These are phyloP conservation scores for Bombus confusus DNA, from an alignment of 1,140 invertebrate species.

Conservation along the genomic window DNA sequence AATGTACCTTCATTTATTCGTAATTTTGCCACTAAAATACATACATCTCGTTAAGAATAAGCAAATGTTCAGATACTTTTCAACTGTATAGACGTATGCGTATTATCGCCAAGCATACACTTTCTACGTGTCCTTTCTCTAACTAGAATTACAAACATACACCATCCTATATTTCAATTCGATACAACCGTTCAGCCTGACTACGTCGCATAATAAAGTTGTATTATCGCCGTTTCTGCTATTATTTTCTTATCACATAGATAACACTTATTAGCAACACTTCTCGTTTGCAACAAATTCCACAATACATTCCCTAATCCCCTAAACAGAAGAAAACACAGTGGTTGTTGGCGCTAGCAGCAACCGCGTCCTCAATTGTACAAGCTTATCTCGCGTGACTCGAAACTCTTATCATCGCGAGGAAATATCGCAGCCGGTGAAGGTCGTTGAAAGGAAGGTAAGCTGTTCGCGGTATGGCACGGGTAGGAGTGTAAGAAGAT, in stretches of 20 bases:
- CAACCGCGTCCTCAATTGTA: not conserved
- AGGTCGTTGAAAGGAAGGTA: conserved; percentile 51
- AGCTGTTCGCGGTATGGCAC: conserved; percentile 38
- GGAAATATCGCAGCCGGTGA: conserved; percentile 22
- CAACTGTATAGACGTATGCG: too few species aligned
- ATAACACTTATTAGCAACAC: not conserved
- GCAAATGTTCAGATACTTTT: too few species aligned
- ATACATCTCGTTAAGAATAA: too few species aligned
- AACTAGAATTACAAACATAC: not conserved
- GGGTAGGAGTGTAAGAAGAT: conserved; percentile 13
- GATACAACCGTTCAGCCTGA: not conserved
- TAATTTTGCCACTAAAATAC: too few species aligned
- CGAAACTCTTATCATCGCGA: conserved; percentile 13
- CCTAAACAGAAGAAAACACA: not conserved
- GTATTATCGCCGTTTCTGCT: not conserved
- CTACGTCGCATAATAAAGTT: not conserved
- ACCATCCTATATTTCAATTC: not conserved
- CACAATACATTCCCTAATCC: not conserved
- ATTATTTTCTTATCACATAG: conserved; percentile 3
- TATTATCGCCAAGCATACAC: too few species aligned
- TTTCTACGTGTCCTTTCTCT: too few species aligned
- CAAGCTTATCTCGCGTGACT: conserved; percentile 20
- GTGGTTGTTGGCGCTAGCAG: not conserved
- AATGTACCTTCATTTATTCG: not conserved
- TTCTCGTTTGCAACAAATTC: not conserved